A percentile compares a stretch with the other conserved stretches of the same genome.
These are phyloP conservation scores for Rutilus rutilus DNA, from an alignment of 2,113 vertebrate species.

Conservation along the genomic window DNA sequence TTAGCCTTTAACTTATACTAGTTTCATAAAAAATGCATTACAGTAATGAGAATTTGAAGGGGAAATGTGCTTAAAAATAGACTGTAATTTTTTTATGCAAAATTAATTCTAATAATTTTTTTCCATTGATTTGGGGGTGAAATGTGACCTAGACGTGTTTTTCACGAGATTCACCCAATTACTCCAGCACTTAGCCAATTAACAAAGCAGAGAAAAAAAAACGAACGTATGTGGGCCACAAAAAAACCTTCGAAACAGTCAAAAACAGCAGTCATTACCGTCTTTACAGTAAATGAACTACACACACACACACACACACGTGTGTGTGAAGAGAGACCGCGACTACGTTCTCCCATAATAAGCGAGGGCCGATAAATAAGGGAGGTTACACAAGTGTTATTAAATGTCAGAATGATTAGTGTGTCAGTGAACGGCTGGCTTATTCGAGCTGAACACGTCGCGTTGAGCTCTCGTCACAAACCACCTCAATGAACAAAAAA, in stretches of 20 bases:
- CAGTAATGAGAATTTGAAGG: neutral
- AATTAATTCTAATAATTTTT: neutral
- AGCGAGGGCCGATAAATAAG: slow-evolving; percentile 54
- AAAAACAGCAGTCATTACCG: slow-evolving; percentile 46
- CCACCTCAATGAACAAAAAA: slow-evolving; percentile 41
- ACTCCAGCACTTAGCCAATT: slow-evolving; percentile 79
- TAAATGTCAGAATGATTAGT: slow-evolving; percentile 69
- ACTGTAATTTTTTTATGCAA: neutral
- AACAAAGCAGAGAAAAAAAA: slow-evolving; percentile 68
- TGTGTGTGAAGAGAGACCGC: neutral
- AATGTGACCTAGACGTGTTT: neutral
- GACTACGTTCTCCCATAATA: neutral
- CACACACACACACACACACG: neutral
- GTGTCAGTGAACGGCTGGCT: slow-evolving; percentile 56
- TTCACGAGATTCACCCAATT: slow-evolving; percentile 62
- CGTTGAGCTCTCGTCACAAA: slow-evolving; percentile 63
- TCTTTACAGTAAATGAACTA: slow-evolving; percentile 38
- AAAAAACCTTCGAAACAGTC: slow-evolving; percentile 58
- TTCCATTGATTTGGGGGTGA: neutral
- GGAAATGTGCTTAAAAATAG: neutral
- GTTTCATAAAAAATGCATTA: neutral
- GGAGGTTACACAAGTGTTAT: slow-evolving; percentile 70
- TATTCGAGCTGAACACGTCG: slow-evolving; percentile 70
- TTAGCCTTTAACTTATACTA: neutral
- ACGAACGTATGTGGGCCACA: no score